These are phyloP conservation scores for Ophion costatus DNA, from an alignment of 2,888 invertebrate genomes.

Conservation along the genomic window DNA sequence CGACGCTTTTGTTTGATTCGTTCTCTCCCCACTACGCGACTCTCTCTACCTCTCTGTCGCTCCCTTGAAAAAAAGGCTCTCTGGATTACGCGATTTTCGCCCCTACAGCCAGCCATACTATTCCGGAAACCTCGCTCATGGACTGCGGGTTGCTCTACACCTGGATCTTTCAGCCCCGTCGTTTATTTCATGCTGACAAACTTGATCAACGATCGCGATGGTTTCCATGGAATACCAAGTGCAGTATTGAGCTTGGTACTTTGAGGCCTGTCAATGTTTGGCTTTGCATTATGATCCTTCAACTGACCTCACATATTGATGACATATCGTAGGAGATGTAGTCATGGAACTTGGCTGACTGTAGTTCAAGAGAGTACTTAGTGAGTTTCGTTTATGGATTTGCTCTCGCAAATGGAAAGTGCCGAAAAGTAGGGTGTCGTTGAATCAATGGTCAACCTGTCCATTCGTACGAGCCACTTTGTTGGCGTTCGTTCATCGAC, in stretches of 20 bases:
- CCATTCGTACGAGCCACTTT: not conserved
- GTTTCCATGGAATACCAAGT: not conserved
- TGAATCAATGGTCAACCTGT: not conserved
- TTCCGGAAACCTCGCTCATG: not conserved
- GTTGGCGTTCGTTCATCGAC: not conserved
- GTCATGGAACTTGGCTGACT: not conserved
- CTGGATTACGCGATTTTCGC: slow-evolving; percentile 60
- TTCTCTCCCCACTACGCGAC: slow-evolving; percentile 8
- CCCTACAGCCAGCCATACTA: slow-evolving; percentile 3
- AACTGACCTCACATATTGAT: not conserved
- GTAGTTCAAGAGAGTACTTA: not conserved
- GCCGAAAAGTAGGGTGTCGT: not conserved
- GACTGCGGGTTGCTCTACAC: not conserved
- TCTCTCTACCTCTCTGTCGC: not conserved
- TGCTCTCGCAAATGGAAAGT: not conserved
- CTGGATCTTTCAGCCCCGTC: not conserved
- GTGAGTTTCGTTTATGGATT: not conserved
- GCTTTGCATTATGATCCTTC: not conserved
- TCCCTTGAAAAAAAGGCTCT: slow-evolving; percentile 31
- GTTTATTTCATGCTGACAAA: not conserved
- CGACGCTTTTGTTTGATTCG: slow-evolving; percentile 62
- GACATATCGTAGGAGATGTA: not conserved
- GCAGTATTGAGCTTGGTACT: not conserved
- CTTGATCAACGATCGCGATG: not conserved
- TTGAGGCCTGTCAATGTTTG: not conserved